Evolutionary conservation across 2,888 invertebrate species (phyloP), one percentile per base, ranked within the genome.

Genomic region (Pilophorus perplexus): DNA sequence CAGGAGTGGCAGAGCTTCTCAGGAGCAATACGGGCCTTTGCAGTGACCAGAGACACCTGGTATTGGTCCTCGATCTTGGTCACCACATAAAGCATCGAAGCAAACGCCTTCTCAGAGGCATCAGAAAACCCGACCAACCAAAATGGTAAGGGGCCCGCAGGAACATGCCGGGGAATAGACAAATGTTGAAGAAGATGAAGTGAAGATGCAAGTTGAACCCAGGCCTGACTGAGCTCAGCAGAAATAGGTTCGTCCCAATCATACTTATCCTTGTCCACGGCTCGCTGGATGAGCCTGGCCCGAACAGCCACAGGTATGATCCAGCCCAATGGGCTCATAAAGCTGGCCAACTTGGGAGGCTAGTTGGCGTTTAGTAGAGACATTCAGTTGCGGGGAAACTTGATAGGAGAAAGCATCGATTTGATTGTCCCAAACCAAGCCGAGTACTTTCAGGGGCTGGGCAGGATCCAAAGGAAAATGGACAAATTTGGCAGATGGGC

Each of bases 321-420:
- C 48, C 48, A 38, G n/a, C 18, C 64, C 38, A 12, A 44, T 10
- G 12, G 64, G 52, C 22, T 64, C 62, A 46, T 27, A 62, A 23
- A 62, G 10, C 18, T 62, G 42, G 1, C 44, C 42, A 2, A 62
- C 46, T 14, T 64, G 50, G 8, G 64, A 64, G 14, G 50, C 50
- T 12, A 64, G 18, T 20, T 48, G 12, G 5, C 52, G 20, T 48
- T 64, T 64, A 3, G 64, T 64, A 5, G 37, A 20, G 6, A 22
- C 12, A 20, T 6, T 2, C 1, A 2, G 37, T 2, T 12, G 2
- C 4, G 50, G 23, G n/a, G 50, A 18, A 3, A 50, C 52, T n/a
- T 27, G 20, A 18, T 27, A 64, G 20, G 48, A 18, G 23, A 50
- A 64, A 18, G 1, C 14, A 37, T 64, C 64, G 14, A 16, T 10